Percentiles rank a stretch among this genome's conserved stretches.
phyloP scores from a whole-genome alignment of 2,113 vertebrate species.

The Cyanoramphus novaezelandiae region DNA sequence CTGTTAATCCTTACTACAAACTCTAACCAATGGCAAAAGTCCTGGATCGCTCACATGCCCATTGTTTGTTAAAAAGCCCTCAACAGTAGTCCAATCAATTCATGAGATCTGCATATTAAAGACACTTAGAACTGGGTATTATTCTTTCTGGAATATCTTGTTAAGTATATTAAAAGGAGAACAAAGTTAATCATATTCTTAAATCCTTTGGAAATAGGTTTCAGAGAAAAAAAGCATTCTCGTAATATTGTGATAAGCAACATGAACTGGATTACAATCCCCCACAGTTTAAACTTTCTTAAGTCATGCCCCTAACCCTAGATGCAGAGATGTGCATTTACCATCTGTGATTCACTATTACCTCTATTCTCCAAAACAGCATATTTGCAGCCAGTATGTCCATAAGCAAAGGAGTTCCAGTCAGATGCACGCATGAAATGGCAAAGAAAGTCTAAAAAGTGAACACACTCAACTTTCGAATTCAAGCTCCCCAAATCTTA shows the following conservation, averaged over 20 bases:
- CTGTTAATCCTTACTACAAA: too few species aligned
- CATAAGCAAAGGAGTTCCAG: not conserved
- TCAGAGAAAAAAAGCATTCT: not conserved
- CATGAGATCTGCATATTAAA: not conserved
- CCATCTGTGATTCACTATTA: rapidly evolving
- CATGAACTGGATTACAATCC: not conserved
- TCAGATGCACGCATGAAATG: not conserved
- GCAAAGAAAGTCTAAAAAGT: not conserved
- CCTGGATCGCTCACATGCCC: too few species aligned
- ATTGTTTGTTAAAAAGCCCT: too few species aligned
- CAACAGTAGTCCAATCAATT: too few species aligned
- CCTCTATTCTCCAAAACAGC: not conserved
- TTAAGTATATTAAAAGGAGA: not conserved
- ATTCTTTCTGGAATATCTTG: not conserved
- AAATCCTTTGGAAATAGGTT: not conserved
- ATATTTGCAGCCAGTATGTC: not conserved
- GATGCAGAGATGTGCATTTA: not conserved
- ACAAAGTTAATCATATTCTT: not conserved
- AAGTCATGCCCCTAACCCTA: not conserved
- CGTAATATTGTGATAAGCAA: not conserved
- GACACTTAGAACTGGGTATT: not conserved
- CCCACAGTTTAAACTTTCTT: not conserved
- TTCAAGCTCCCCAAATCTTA: not conserved
- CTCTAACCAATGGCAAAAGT: too few species aligned
- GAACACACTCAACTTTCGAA: not conserved